Percentiles rank a stretch among this genome's conserved stretches.
These are phyloP conservation scores for Arrhamphus sclerolepis DNA, from an alignment of 2,797 vertebrate genomes.

Conservation along the genomic window DNA sequence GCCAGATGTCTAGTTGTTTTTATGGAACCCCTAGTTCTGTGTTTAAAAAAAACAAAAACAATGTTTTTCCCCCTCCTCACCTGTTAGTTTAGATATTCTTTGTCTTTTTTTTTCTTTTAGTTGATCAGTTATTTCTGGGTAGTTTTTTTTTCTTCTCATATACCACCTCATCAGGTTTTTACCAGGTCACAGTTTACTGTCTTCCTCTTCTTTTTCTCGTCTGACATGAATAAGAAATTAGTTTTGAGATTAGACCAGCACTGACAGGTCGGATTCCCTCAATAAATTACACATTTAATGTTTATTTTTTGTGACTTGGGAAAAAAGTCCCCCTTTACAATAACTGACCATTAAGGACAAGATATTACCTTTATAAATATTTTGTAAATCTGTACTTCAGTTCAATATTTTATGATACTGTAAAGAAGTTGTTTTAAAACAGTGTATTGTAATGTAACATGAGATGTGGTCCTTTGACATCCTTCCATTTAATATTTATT, in stretches of 20 bases:
- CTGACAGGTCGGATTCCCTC: conserved; percentile 33
- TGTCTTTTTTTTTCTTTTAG: conserved; percentile 19
- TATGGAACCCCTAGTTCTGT: conserved; percentile 22
- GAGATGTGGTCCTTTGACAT: conserved; percentile 49
- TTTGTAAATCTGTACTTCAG: conserved; percentile 67
- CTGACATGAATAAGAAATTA: conserved; percentile 26
- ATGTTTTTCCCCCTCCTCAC: conserved; percentile 26
- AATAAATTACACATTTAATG: conserved; percentile 32
- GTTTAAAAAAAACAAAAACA: too few species aligned
- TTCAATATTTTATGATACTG: conserved; percentile 61
- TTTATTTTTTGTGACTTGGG: conserved; percentile 52
- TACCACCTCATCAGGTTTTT: conserved; percentile 57
- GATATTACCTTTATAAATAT: conserved; percentile 66
- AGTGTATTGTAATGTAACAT: conserved; percentile 55
- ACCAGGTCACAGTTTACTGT: conserved; percentile 33
- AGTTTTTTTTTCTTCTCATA: conserved; percentile 6
- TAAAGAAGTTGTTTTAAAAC: conserved; percentile 56
- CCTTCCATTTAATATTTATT: conserved; percentile 60
- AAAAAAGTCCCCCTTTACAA: conserved; percentile 42
- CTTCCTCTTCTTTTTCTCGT: conserved; percentile 33
- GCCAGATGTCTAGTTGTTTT: conserved; percentile 12
- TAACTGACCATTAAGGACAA: conserved; percentile 33
- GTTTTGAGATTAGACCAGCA: conserved; percentile 17
- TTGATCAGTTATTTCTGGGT: conserved; percentile 25
- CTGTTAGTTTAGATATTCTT: conserved; percentile 23